Evolutionary conservation across 2,113 vertebrate genomes (phyloP).

Genomic region (Polypterus senegalus): DNA sequence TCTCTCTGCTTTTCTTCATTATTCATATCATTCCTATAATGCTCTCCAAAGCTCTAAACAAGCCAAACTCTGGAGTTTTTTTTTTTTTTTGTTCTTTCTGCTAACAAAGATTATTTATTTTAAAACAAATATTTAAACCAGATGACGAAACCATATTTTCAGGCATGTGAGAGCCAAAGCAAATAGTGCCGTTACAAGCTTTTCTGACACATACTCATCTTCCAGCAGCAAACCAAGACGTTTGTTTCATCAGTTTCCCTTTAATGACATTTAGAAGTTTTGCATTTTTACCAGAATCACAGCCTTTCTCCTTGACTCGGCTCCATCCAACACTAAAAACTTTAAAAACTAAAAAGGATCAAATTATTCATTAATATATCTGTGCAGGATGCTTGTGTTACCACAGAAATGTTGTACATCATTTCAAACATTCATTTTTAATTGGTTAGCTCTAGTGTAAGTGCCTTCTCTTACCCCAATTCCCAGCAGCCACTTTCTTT

Average conservation of each 20-base stretch:
- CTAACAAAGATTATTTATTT: conserved; percentile 60
- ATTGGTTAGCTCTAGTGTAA: too few species aligned
- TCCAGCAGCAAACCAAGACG: conserved; percentile 25
- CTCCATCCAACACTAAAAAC: not conserved
- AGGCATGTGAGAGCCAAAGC: conserved; percentile 42
- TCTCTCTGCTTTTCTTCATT: too few species aligned
- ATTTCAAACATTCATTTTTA: too few species aligned
- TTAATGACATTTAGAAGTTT: conserved; percentile 28
- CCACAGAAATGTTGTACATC: not conserved
- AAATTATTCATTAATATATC: not conserved
- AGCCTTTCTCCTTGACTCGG: conserved; percentile 10
- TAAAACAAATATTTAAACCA: conserved; percentile 59
- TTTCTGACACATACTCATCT: conserved; percentile 30
- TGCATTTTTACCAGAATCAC: conserved; percentile 20
- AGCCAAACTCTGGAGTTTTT: conserved; percentile 36
- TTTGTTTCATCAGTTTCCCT: conserved; percentile 26
- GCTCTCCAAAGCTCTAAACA: not conserved
- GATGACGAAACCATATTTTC: conserved; percentile 45
- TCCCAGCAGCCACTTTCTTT: too few species aligned
- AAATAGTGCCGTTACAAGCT: conserved; percentile 52
- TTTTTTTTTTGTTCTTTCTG: conserved; percentile 31
- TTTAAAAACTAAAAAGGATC: conserved; percentile 4
- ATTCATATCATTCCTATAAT: too few species aligned
- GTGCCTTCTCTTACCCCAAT: too few species aligned
- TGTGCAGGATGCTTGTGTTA: not conserved